Evolutionary conservation across 2,797 vertebrate species (phyloP), one percentile per base, ranked within the genome.

Genomic region (Ammospiza maritima): DNA sequence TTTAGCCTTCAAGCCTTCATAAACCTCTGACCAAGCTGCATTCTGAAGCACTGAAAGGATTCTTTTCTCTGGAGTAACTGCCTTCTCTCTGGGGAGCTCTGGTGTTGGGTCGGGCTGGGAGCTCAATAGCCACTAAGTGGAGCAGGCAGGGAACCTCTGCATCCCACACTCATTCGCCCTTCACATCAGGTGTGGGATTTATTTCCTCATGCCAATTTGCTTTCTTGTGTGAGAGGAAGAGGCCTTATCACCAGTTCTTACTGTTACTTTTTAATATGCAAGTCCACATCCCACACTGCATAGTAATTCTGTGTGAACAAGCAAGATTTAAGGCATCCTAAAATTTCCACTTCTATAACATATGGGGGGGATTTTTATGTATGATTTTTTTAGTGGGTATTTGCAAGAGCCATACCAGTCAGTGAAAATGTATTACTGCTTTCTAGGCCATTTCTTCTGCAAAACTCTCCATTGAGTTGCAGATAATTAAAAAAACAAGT

Each of bases 81-180:
- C 34, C 34, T 74, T 27, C n/a, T 77, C 17, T 58, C 47, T 25
- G 32, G 29, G n/a, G 13, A 62, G 20, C 23, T 27, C 71, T 40
- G n/a, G 17, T 54, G 44, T 5, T 16, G 44, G 22, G 42, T 30
- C 40, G 36, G 48, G 27, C 51, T 57, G 17, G 23, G 70, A 65
- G 38, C 57, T 65, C 32, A 8, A 8, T 3, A 69, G 23, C 32
- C 42, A 29, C 16, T 5, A 10, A 54, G 32, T 1, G 25, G 47
- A 74, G 48, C 53, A 44, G 36, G 22, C 57, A 56, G 61, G 72
- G 80, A 60, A 10, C 36, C 9, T 53, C 34, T 32, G 19, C 18
- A 26, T 81, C n/a, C n/a, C 5, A 2, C 36, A 10, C 16, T 34
- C 32, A 5, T 0, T 3, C 13, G 2, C 36, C 48, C 57, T 51